phyloP scores from a whole-genome alignment of 2,888 invertebrate species.

The Rhogogaster chlorosoma region DNA sequence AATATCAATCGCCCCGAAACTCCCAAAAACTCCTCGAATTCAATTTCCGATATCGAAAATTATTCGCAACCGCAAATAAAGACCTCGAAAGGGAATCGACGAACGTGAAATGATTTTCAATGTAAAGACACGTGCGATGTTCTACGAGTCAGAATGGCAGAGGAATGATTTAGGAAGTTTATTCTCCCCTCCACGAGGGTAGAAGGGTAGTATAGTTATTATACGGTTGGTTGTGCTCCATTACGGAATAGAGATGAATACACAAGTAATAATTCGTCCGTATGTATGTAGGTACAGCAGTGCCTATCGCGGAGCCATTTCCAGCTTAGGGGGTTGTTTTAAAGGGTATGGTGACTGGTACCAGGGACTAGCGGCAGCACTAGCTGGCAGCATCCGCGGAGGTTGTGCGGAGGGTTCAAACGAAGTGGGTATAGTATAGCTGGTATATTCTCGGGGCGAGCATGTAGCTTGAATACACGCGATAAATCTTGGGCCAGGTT shows the following conservation, averaged over 20 bases:
- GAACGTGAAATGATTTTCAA: neutral
- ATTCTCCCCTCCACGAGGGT: neutral
- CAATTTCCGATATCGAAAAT: neutral
- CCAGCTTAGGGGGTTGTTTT: conserved; percentile 9
- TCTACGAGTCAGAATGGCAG: neutral
- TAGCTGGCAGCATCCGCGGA: conserved; percentile 14
- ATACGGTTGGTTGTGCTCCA: conserved; percentile 7
- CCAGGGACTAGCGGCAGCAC: neutral
- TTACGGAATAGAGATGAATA: conserved; percentile 3
- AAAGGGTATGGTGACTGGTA: conserved; percentile 6
- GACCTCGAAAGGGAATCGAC: neutral
- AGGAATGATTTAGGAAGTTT: conserved; percentile 6
- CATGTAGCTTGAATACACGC: conserved; percentile 51
- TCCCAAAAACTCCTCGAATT: neutral
- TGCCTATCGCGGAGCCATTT: neutral
- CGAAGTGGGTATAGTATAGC: conserved; percentile 36
- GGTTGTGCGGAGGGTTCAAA: conserved; percentile 35
- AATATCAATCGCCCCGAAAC: neutral
- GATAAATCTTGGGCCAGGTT: conserved; percentile 49
- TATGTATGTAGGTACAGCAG: neutral
- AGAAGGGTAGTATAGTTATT: neutral
- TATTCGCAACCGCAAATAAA: neutral
- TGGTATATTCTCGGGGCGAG: conserved; percentile 40
- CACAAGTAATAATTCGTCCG: conserved; percentile 24
- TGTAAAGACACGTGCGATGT: neutral